A percentile compares a stretch with the other conserved stretches of the same genome.
Conservation (phyloP, 2,797 vertebrate genomes). For the Pseudochromis fuscus region DNA sequence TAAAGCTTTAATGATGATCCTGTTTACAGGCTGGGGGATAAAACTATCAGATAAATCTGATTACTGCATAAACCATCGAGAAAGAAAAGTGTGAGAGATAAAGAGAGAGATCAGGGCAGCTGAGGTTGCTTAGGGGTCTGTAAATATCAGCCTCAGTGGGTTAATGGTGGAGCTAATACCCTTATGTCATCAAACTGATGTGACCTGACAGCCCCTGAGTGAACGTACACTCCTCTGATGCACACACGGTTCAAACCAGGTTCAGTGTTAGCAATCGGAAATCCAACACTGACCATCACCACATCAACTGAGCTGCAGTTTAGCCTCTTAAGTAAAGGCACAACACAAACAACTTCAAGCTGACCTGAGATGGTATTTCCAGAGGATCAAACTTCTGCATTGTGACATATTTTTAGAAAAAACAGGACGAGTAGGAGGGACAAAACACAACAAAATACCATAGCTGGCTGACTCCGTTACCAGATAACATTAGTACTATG, state of each 20-base stretch:
- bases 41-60: slow-evolving; percentile 51
- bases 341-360: neutral
- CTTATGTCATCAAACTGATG: slow-evolving; percentile 48
- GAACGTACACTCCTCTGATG: neutral
- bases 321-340: neutral
- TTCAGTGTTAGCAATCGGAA: slow-evolving; percentile 1
- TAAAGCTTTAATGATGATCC: slow-evolving; percentile 50
- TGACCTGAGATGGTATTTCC: no score
- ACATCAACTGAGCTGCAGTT: neutral
- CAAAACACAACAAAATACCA: no score
- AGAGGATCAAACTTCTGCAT: no score
- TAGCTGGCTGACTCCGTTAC: no score
- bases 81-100: neutral
- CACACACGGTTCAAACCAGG: neutral
- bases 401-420: no score
- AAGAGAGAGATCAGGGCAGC: neutral
- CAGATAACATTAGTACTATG: no score
- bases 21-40: slow-evolving; percentile 44
- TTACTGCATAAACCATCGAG: slow-evolving; percentile 40
- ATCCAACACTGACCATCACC: neutral
- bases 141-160: slow-evolving; percentile 26
- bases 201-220: slow-evolving; percentile 11
- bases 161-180: slow-evolving; percentile 55
- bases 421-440: no score
- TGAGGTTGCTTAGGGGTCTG: slow-evolving; percentile 14